A percentile compares a stretch with the other conserved stretches of the same genome.
Conservation (phyloP, 2,113 vertebrate genomes). For the Jacana jacana region DNA sequence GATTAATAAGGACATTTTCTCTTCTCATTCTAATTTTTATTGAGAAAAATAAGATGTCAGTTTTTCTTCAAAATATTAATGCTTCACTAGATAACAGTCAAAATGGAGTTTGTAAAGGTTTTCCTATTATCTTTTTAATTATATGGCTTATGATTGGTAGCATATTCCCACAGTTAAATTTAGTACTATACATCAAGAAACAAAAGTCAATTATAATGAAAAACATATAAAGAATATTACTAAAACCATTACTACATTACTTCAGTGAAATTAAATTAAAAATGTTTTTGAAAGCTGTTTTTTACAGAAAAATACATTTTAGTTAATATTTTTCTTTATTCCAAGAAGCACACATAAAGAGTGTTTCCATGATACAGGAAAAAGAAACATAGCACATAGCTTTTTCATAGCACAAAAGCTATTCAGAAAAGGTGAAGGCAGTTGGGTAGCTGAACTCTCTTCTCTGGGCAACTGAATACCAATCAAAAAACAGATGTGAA, state of each 20-base stretch:
- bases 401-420: too few species aligned
- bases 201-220: background rate
- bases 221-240: background rate
- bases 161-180: background rate
- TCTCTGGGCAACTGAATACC: background rate
- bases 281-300: background rate
- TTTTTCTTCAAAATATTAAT: background rate
- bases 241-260: background rate
- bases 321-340: background rate
- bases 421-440: background rate
- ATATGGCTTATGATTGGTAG: background rate
- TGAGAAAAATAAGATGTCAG: background rate
- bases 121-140: background rate
- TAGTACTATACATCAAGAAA: background rate
- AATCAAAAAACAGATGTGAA: background rate
- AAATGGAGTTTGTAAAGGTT: background rate
- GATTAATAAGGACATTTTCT: background rate
- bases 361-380: background rate
- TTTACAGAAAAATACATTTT: background rate
- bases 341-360: background rate
- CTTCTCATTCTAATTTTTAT: background rate
- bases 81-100: background rate
- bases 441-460: background rate
- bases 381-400: too few species aligned
- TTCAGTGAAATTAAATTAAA: background rate